Conservation (phyloP, 1,140 invertebrate genomes). For the Adelges cooleyi region DNA sequence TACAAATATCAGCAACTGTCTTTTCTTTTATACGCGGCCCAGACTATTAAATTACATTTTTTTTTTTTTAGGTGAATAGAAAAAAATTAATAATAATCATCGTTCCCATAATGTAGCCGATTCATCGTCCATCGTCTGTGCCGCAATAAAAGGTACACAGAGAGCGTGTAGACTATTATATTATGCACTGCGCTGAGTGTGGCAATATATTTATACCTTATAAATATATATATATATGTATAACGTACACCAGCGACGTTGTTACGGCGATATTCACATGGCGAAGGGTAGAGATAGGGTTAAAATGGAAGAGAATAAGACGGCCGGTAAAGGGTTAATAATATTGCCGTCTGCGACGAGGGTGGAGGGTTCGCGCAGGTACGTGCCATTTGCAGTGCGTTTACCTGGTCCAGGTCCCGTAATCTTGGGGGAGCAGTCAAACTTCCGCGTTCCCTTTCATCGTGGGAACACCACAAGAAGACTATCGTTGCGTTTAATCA, state of each 20-base stretch:
- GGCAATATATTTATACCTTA: not conserved
- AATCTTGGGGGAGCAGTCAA: slow-evolving; percentile 25
- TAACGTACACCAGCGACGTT: not conserved
- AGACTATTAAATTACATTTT: slow-evolving; percentile 17
- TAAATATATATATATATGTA: not conserved
- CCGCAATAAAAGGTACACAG: not conserved
- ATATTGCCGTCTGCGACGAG: slow-evolving; percentile 22
- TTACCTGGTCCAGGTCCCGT: not conserved
- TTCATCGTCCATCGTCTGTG: slow-evolving; percentile 9
- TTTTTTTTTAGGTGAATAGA: not conserved
- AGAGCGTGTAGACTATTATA: no score
- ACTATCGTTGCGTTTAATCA: slow-evolving; percentile 18
- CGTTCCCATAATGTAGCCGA: slow-evolving; percentile 1
- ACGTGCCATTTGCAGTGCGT: slow-evolving; percentile 13
- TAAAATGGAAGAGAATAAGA: slow-evolving; percentile 7
- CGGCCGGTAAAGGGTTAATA: slow-evolving; percentile 27
- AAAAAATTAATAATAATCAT: no score
- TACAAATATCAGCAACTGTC: not conserved
- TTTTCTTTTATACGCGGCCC: not conserved
- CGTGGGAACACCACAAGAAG: slow-evolving; percentile 12
- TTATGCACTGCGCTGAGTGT: not conserved
- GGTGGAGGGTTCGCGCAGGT: slow-evolving; percentile 7
- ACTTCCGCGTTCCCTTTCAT: slow-evolving; percentile 29
- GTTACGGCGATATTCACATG: not conserved
- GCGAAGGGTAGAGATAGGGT: slow-evolving; percentile 15